phyloP scores from a whole-genome alignment of 1,140 invertebrate genomes.

The Sminthurides bifidus region DNA sequence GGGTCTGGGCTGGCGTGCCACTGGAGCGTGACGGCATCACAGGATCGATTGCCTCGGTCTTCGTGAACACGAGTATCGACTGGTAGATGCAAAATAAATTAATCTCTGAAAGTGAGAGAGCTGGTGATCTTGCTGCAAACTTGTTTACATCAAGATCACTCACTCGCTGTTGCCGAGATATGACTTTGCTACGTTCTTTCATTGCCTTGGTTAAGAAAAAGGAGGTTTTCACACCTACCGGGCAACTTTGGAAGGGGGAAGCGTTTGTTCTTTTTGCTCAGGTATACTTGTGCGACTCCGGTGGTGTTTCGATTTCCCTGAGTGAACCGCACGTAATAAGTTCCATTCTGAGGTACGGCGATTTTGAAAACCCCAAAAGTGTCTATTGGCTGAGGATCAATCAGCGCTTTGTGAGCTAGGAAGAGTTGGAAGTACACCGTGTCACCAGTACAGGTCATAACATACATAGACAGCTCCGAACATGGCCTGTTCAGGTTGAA shows the following conservation, averaged over 20 bases:
- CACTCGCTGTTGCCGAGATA: no score
- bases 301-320: background rate
- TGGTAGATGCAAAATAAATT: background rate
- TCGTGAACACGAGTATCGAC: constrained; percentile 14
- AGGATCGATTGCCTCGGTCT: constrained; percentile 28
- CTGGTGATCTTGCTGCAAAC: no score
- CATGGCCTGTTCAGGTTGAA: constrained; percentile 30
- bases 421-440: constrained; percentile 14
- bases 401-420: constrained; percentile 16
- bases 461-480: constrained; percentile 35
- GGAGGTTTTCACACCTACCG: constrained; percentile 26
- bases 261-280: constrained; percentile 29
- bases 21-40: constrained; percentile 38
- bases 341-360: constrained; percentile 13
- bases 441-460: constrained; percentile 40
- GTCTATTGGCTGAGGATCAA: constrained; percentile 11
- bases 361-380: constrained; percentile 27
- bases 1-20: constrained; percentile 38
- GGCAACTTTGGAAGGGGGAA: constrained; percentile 39
- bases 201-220: no score
- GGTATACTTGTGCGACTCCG: constrained; percentile 26
- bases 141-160: no score
- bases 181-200: no score
- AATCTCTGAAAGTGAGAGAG: background rate
- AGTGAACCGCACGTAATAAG: constrained; percentile 19